Conservation (phyloP, 2,113 vertebrate species). For the Columba livia region DNA sequence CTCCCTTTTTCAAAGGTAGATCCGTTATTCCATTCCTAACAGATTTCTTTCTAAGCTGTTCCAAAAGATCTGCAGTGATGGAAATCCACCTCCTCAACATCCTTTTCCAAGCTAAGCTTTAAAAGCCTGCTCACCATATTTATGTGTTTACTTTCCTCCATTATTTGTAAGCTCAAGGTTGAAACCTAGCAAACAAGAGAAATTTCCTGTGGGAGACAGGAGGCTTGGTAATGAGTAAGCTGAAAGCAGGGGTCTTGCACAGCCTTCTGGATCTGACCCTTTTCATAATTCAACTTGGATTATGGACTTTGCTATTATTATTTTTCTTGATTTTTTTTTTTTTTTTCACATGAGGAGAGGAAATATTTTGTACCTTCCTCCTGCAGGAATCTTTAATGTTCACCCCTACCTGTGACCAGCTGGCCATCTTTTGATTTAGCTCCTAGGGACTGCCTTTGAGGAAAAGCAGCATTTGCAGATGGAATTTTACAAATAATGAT, state of each 20-base stretch:
- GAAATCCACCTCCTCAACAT: background rate
- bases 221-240: background rate
- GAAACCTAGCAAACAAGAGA: background rate
- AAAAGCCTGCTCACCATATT: background rate
- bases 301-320: background rate
- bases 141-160: background rate
- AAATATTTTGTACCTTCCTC: background rate
- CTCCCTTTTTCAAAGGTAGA: background rate
- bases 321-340: background rate
- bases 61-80: background rate
- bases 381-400: background rate
- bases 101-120: background rate
- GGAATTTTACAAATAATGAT: background rate
- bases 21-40: background rate
- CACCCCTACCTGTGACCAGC: constrained; percentile 1
- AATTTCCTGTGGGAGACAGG: background rate
- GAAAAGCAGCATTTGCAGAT: background rate
- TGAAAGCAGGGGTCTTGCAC: background rate
- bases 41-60: background rate
- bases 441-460: background rate
- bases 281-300: background rate
- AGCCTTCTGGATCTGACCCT: background rate
- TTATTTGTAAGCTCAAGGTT: background rate
- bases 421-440: background rate
- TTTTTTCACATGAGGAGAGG: background rate